Evolutionary conservation across 1,140 invertebrate genomes (phyloP), one percentile per base, ranked within the genome.

Genomic region (Acyrthosiphon pisum): DNA sequence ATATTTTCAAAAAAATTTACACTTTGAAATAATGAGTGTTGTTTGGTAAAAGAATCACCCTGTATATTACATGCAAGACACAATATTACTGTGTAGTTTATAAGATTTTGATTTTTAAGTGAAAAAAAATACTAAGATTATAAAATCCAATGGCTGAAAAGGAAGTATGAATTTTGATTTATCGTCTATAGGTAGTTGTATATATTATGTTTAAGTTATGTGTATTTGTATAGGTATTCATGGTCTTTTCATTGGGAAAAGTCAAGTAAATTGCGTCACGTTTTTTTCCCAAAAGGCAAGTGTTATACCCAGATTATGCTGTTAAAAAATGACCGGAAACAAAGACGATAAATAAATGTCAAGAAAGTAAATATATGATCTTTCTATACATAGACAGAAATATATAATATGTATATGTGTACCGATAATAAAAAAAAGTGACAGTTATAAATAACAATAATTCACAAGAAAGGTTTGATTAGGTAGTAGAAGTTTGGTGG

Each of bases 271-370:
- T 84, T 26, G 83, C 9, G 41, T 84, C 83, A 84, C 41, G 37
- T 84, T 84, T 41, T 81, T 84, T 26, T 7, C 14, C 41, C 22
- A 26, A 26, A 84, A 37, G 83, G 83, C 8, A 84, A 84, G 37
- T 76, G 41, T 76, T 84, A 44, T 84, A 26, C 8, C 37, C 83
- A 84, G 37, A 84, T 84, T 26, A 84, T 84, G 23, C 37, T 41
- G 37, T 84, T 41, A 83, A 83, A 41, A 84, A 84, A 84, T 41
- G 23, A 84, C 41, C 83, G 41, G 22, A 84, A 41, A 37, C 81
- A 44, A 84, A 41, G 23, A 84, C 41, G 83, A 84, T 84, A 84
- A 84, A 44, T 41, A 84, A 84, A 84, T 83, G 81, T 83, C 81
- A 83, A 83, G 30, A 83, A 37, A 83, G 35, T 23, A 83, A 83